Percentiles rank a stretch among this genome's conserved stretches.
phyloP scores from a whole-genome alignment of 2,888 invertebrate species.

The Macaria notata region DNA sequence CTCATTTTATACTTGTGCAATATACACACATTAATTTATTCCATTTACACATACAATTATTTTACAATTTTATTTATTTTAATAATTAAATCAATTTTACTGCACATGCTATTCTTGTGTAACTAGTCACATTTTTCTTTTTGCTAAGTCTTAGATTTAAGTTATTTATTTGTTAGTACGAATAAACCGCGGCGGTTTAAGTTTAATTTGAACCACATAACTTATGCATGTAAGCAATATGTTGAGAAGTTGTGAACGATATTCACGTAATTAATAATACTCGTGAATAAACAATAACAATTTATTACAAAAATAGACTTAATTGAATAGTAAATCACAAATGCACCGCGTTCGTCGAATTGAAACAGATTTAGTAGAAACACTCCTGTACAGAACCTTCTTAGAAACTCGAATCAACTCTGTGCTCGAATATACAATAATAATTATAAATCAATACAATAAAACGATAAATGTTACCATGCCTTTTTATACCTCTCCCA shows the following conservation, averaged over 20 bases:
- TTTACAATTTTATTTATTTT: neutral
- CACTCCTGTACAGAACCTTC: conserved; percentile 6
- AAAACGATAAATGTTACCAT: conserved; percentile 18
- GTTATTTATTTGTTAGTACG: conserved; percentile 13
- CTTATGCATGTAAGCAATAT: conserved; percentile 48
- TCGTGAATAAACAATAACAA: conserved; percentile 49
- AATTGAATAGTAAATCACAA: conserved; percentile 34
- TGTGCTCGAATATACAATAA: conserved; percentile 21
- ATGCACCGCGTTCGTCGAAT: conserved; percentile 54
- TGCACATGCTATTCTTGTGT: too few species aligned
- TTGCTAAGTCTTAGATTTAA: neutral
- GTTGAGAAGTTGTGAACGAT: conserved; percentile 41
- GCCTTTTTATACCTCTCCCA: conserved; percentile 11
- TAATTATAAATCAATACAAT: conserved; percentile 26
- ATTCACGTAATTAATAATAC: conserved; percentile 47
- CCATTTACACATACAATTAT: neutral
- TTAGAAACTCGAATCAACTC: conserved; percentile 9
- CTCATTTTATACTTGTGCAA: conserved; percentile 16
- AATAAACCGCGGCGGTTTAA: conserved; percentile 6
- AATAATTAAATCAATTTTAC: too few species aligned
- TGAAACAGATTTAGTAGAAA: conserved; percentile 44
- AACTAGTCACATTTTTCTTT: conserved; percentile 7
- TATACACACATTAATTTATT: conserved; percentile 5
- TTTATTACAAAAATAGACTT: conserved; percentile 46
- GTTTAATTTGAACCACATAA: conserved; percentile 1